Base-by-base conservation (phyloP, 2,113 vertebrate species). In the Gymnobelideus leadbeateri region DNA sequence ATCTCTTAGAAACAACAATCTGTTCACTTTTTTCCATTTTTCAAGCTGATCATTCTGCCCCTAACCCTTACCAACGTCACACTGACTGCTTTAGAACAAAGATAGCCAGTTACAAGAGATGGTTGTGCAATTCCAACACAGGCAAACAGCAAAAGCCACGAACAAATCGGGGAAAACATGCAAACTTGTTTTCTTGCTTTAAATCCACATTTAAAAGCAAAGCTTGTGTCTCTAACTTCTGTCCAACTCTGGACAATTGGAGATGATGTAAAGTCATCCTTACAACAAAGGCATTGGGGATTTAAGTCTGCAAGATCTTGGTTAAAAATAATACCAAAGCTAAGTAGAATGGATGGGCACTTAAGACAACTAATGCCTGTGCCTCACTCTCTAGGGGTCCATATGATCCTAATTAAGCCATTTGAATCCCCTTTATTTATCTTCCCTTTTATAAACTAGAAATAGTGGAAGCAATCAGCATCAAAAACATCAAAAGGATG, bases 11-110 rank as follows among this genome's bases (percentile, higher is more conserved):
- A 77, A 54, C 0, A 51, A n/a, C n/a, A 84, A 95, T 91, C 19
- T 84, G n/a, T 16, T 51, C 0, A 0, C 51, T 96, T 93, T 84
- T 84, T 92, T 94, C 57, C 91, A 68, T 52, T 68, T 55, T 54
- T 55, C 24, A 25, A 90, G 37, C 31, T 68, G 49, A 46, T 91
- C 53, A 92, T 94, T 68, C 49, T 93, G 68, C 16, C n/a, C 51
- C 95, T 37, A 84, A 91, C 47, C 84, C 89, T 92, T 53, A 92
- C 89, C 54, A 92, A 49, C 6, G 93, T 97, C 97, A 97, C 3
- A 92, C 25, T 46, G 61, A 91, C 91, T 77, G 14, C 68, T 52
- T 37, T 53, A 55, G n/a, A 24, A n/a, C 91, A 93, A 77, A 84
- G n/a, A 84, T 77, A 91, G 90, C 37, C 28, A 89, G 61, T 5